phyloP scores from a whole-genome alignment of 2,888 invertebrate species.

The Diloba caeruleocephala region DNA sequence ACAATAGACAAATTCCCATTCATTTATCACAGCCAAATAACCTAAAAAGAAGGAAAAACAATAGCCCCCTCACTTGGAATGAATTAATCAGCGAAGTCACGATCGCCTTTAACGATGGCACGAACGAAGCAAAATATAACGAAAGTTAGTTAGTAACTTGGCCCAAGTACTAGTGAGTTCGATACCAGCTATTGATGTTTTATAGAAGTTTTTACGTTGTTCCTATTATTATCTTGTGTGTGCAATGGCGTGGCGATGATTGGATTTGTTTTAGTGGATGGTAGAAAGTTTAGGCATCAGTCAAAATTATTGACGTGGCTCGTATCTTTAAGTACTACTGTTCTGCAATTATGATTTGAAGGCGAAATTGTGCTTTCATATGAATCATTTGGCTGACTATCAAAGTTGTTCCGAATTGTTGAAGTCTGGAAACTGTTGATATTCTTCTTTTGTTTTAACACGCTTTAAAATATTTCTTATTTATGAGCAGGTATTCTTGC shows the following conservation, averaged over 20 bases:
- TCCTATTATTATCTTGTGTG: conserved; percentile 61
- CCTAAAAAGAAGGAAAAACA: conserved; percentile 72
- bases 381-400: conserved; percentile 7
- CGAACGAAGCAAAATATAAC: conserved; percentile 74
- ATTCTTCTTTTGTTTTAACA: no score
- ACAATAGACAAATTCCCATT: conserved; percentile 65
- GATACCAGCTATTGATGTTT: conserved; percentile 72
- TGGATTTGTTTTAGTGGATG: conserved; percentile 61
- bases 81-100: conserved; percentile 86
- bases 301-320: conserved; percentile 47
- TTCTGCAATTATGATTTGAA: conserved; percentile 17
- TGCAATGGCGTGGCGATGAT: conserved; percentile 62
- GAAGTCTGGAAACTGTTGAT: background rate
- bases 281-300: conserved; percentile 45
- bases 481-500: no score
- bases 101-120: conserved; percentile 82
- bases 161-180: conserved; percentile 60
- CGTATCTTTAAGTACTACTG: conserved; percentile 6
- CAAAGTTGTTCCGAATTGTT: conserved; percentile 1
- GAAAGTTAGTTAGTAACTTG: conserved; percentile 67
- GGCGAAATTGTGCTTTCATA: conserved; percentile 3
- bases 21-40: conserved; percentile 69
- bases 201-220: conserved; percentile 68
- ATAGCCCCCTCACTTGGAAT: conserved; percentile 62
- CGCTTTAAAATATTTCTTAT: no score